Evolutionary conservation across 2,888 invertebrate genomes (phyloP), one percentile per base, ranked within the genome.

Genomic region (Phlogophora meticulosa): DNA sequence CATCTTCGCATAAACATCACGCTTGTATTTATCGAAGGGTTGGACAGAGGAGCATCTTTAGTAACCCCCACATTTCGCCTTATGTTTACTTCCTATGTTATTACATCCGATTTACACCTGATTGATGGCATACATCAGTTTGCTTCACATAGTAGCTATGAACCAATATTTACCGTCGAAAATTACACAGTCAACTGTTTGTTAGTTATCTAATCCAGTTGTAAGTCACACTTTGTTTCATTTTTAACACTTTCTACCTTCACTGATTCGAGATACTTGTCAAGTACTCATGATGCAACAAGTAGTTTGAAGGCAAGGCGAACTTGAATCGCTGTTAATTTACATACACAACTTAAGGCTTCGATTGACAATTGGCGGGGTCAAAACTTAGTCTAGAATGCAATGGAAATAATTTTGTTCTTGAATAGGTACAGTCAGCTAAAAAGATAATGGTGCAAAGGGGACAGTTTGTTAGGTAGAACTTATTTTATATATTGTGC

Each of bases 201-300:
- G 40, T 22, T 20, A 7, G 36, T 60, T 72, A 61, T n/a, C 20
- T 45, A 67, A 67, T 55, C 36, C 24, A 28, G 20, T 28, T 11
- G 42, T 57, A 65, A 42, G 52, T 64, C 48, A 24, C 46, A 61
- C 32, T 73, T 66, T 67, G 24, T 13, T 55, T 34, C 0, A 60
- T 46, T 75, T 80, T 63, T 17, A 52, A 7, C 40, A 70, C 82
- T 80, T 76, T 80, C 80, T 81, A 71, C 76, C 68, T 60, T 78
- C 61, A 46, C 65, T 20, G 2, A 5, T 28, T 28, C 28, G 28
- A 42, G 64, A 38, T 38, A 53, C 17, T 64, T 56, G 49, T 66
- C 49, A 60, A 69, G 43, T 64, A 49, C 38, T 32, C 0, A 59
- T 78, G 69, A 76, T 51, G 69, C 53, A 81, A 81, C 45, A 62